These are phyloP conservation scores for Carabus problematicus DNA, from an alignment of 2,888 invertebrate species.

Conservation along the genomic window DNA sequence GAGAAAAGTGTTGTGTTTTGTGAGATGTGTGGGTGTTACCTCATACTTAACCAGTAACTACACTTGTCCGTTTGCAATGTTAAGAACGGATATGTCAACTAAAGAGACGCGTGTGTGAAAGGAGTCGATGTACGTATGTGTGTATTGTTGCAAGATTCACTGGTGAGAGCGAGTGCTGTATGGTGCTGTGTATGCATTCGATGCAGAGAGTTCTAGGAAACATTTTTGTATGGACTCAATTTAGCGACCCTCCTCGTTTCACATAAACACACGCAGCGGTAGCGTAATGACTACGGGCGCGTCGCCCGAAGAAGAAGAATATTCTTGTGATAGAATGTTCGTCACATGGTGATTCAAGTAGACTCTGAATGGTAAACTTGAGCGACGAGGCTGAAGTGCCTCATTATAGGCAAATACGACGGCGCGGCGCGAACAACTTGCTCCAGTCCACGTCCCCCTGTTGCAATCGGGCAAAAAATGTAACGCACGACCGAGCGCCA, in stretches of 20 bases:
- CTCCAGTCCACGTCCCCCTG: constrained; percentile 5
- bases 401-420: constrained; percentile 24
- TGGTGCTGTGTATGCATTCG: too few relatives aligned
- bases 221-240: constrained; percentile 16
- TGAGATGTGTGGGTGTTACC: too few relatives aligned
- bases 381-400: constrained; percentile 18
- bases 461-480: constrained; percentile 10
- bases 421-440: constrained; percentile 17
- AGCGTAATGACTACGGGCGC: constrained; percentile 12
- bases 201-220: not conserved
- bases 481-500: too few relatives aligned
- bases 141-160: too few relatives aligned
- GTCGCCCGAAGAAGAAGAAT: constrained; percentile 8
- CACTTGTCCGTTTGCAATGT: too few relatives aligned
- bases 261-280: constrained; percentile 2
- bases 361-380: constrained; percentile 16
- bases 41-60: too few relatives aligned
- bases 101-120: too few relatives aligned
- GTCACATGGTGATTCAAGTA: constrained; percentile 19
- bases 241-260: constrained; percentile 19
- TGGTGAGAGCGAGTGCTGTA: too few relatives aligned
- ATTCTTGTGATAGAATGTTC: constrained; percentile 6
- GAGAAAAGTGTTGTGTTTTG: too few relatives aligned
- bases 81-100: too few relatives aligned
- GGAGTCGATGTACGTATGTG: too few relatives aligned